Evolutionary conservation across 1,140 invertebrate genomes (phyloP).

Genomic region (Aphelinus atriplicis): DNA sequence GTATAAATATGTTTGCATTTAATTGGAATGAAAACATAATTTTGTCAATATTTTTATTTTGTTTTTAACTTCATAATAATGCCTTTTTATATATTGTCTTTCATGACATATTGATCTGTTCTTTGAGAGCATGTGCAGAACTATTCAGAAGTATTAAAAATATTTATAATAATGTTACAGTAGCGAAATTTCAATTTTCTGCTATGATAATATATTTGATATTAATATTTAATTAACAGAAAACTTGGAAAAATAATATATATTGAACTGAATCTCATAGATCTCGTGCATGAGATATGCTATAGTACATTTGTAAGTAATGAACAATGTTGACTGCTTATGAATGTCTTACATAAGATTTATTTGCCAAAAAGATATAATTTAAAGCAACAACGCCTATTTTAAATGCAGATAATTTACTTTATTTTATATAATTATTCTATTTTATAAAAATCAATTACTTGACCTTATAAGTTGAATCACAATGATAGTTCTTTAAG

Average conservation of each 20-base stretch:
- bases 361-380: constrained; percentile 9
- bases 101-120: no score
- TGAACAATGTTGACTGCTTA: constrained; percentile 9
- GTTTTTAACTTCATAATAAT: no score
- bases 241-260: constrained; percentile 33
- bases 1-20: no score
- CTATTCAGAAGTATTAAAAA: not conserved
- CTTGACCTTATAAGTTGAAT: not conserved
- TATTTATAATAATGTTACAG: constrained; percentile 15
- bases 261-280: not conserved
- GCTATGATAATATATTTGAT: constrained; percentile 45
- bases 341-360: not conserved
- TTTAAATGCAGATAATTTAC: constrained; percentile 11
- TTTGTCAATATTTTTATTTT: no score
- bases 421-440: not conserved
- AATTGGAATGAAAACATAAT: no score
- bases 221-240: constrained; percentile 49
- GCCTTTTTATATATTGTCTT: no score
- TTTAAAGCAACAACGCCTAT: not conserved
- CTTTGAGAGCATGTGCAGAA: not conserved
- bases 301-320: constrained; percentile 16
- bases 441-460: constrained; percentile 6
- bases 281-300: not conserved
- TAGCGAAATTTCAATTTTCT: not conserved
- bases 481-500: not conserved